phyloP scores from a whole-genome alignment of 2,113 vertebrate species.

The Ia io region DNA sequence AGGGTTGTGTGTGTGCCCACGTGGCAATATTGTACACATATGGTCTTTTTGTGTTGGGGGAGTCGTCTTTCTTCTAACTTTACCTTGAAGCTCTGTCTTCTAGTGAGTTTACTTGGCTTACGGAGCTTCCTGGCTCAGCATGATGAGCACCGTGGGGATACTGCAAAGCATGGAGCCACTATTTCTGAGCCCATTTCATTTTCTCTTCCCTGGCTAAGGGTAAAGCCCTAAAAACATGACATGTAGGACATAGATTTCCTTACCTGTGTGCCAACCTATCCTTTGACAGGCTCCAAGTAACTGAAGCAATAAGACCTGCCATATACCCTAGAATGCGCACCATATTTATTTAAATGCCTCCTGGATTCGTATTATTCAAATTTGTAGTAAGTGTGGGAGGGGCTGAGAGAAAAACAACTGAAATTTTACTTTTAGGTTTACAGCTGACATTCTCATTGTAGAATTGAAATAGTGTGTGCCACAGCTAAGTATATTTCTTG shows the following conservation, averaged over 20 bases:
- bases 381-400: slow-evolving; percentile 41
- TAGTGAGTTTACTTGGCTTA: background rate
- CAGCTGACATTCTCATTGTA: slow-evolving; percentile 37
- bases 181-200: background rate
- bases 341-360: slow-evolving; percentile 23
- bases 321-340: slow-evolving; percentile 8
- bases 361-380: slow-evolving; percentile 3
- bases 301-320: slow-evolving; percentile 20
- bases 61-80: background rate
- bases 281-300: slow-evolving; percentile 40
- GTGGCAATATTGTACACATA: background rate
- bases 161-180: rapidly evolving
- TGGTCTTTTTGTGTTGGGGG: background rate
- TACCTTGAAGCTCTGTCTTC: background rate
- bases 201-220: background rate
- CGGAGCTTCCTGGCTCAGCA: background rate
- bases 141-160: rapidly evolving
- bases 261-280: background rate
- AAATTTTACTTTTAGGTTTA: slow-evolving; percentile 49
- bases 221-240: background rate
- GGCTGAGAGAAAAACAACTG: slow-evolving; percentile 7
- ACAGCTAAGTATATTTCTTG: background rate
- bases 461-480: background rate
- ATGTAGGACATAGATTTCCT: background rate
- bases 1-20: background rate